Base-by-base conservation (phyloP, 1,140 invertebrate species). In the Drosophila aff. region DNA sequence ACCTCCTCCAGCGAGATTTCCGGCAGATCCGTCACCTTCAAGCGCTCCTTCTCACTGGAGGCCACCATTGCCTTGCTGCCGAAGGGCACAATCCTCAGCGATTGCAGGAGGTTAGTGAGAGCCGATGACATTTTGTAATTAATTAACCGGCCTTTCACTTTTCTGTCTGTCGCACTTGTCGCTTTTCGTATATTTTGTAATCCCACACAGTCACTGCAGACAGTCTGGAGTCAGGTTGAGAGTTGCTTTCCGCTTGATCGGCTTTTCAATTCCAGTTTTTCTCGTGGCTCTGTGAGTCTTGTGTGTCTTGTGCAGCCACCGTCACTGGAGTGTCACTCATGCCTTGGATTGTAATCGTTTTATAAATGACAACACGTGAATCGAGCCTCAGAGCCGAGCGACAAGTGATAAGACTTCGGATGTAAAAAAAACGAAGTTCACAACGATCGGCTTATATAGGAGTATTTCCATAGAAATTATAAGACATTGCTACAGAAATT, bases 1-100 rank as follows among this genome's bases (percentile, higher is more conserved):
- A 96, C 95, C 92, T 96, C 95, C 26, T 95, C 93, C 36, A 96
- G 89, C 3, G 93, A 93, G 44, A 96, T 92, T 60, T 91, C 85
- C 13, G 82, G 72, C n/a, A 92, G 60, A 7, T 69, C 44, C 1
- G 66, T 50, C n/a, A 55, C 15, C 40, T 85, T 76, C 26, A 68
- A n/a, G 3, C 76, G 69, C 1, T 68, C n/a, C 52, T 89, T 89
- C 38, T 66, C 38, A 13, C 55, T 60, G 21, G 81, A 44, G 16
- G 68, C 68, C 9, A 87, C 59, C 13, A 67, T 40, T 2, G 66
- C 75, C 21, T 90, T 79, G 49, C 33, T 49, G 23, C 68, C 16
- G 4, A 82, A 44, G 9, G 90, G 79, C 46, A 82, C 85, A 74
- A 92, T 75, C 18, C 90, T 78, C 47, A 92, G 53, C 18, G 90